phyloP scores from a whole-genome alignment of 2,113 vertebrate species.

The Heterotilapia buettikoferi region DNA sequence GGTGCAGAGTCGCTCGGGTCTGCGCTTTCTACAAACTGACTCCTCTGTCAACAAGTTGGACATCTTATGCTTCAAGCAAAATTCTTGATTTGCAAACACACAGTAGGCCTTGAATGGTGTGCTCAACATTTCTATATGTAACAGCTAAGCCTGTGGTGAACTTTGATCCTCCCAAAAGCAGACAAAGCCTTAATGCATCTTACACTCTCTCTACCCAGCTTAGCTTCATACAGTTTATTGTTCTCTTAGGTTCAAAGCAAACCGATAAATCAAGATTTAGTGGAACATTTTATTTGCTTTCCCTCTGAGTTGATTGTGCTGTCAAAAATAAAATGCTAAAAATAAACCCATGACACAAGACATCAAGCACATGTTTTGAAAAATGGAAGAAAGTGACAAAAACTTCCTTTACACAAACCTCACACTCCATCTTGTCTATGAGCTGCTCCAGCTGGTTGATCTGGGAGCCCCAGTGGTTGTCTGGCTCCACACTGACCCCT shows the following conservation, averaged over 20 bases:
- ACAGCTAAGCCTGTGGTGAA: background rate
- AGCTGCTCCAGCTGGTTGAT: conserved; percentile 89
- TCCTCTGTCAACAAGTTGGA: background rate
- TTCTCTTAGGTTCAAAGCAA: background rate
- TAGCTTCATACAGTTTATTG: background rate
- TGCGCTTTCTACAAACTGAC: background rate
- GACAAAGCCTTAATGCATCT: background rate
- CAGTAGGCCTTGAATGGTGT: background rate
- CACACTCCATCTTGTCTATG: conserved; percentile 89
- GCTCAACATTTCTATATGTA: background rate
- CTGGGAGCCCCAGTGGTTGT: conserved; percentile 86
- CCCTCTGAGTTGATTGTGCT: background rate
- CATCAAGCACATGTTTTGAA: background rate
- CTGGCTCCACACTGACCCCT: conserved; percentile 83
- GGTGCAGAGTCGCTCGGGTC: background rate
- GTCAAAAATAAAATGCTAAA: background rate
- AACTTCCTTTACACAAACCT: conserved; percentile 71
- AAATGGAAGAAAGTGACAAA: background rate
- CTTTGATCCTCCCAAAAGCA: background rate
- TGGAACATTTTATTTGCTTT: background rate
- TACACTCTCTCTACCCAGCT: background rate
- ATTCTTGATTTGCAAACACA: background rate
- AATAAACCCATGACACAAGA: background rate
- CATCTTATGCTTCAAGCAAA: background rate
- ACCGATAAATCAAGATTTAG: background rate